Percentiles rank a stretch among this genome's conserved stretches.
Evolutionary conservation across 2,113 vertebrate species (phyloP).

Genomic region (Dromiciops gliroides): DNA sequence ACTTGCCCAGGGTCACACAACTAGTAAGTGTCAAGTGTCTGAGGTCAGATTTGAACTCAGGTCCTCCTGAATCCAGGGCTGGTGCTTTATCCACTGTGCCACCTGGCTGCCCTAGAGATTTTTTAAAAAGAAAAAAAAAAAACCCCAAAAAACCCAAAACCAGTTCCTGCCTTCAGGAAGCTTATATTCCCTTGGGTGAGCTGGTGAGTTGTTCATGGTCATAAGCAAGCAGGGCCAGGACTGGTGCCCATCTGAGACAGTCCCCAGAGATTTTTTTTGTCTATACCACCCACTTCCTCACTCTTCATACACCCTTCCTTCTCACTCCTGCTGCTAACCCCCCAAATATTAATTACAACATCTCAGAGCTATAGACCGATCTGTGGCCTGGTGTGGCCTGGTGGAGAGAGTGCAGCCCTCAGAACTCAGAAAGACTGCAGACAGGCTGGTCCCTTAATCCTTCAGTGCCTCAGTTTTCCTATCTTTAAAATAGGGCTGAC

Average conservation of each 20-base stretch:
- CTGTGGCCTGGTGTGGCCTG: too few species aligned
- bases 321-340: not conserved
- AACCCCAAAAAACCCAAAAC: too few species aligned
- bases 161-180: too few species aligned
- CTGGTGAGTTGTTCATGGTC: not conserved
- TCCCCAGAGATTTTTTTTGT: not conserved
- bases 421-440: not conserved
- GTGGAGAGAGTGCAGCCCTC: not conserved
- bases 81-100: too few species aligned
- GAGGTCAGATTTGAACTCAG: too few species aligned
- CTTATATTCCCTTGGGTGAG: not conserved
- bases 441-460: not conserved
- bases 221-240: rapidly evolving
- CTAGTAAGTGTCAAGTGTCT: too few species aligned
- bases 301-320: not conserved
- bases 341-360: not conserved
- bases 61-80: too few species aligned
- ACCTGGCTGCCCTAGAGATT: too few species aligned
- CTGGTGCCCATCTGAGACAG: too few species aligned
- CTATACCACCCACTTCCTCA: not conserved
- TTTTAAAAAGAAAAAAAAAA: too few species aligned
- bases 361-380: not conserved
- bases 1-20: too few species aligned
- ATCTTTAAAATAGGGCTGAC: not conserved
- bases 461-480: not conserved